A percentile compares a stretch with the other conserved stretches of the same genome.
Conservation (phyloP, 2,888 invertebrate species). For the Melinaea menophilus region DNA sequence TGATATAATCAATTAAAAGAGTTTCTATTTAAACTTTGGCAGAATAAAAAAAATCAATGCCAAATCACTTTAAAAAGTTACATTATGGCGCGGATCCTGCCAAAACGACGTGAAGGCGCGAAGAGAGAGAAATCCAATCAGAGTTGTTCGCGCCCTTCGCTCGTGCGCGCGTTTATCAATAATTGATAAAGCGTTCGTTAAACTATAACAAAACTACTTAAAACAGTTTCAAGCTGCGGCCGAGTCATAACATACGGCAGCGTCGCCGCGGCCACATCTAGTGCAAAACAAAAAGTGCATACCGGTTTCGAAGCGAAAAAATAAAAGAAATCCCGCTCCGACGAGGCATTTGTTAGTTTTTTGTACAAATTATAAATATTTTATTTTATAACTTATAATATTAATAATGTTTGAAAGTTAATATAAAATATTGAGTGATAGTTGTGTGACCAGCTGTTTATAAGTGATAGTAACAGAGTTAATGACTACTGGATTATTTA, state of each 20-base stretch:
- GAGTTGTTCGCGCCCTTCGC: conserved; percentile 60
- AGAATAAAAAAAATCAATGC: too few relatives aligned
- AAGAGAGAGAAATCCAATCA: conserved; percentile 61
- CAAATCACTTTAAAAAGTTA: conserved; percentile 31
- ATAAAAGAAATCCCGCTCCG: conserved; percentile 39
- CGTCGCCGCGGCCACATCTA: conserved; percentile 52
- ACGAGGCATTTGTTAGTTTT: conserved; percentile 25
- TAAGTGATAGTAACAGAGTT: conserved; percentile 23
- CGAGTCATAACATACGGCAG: conserved; percentile 49
- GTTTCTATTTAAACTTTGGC: too few relatives aligned
- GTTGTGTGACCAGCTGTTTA: conserved; percentile 35
- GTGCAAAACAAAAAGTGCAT: conserved; percentile 46
- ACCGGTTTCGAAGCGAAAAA: conserved; percentile 56
- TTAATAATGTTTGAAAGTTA: conserved; percentile 5
- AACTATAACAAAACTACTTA: conserved; percentile 61
- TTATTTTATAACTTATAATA: too few relatives aligned
- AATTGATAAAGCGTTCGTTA: conserved; percentile 53
- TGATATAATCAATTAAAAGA: too few relatives aligned
- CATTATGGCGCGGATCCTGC: conserved; percentile 54
- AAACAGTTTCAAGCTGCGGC: conserved; percentile 43
- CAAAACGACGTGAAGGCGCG: conserved; percentile 39
- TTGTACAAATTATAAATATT: background rate
- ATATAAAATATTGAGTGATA: conserved; percentile 31
- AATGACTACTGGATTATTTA: conserved; percentile 8
- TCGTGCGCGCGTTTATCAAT: conserved; percentile 68